A percentile compares a stretch with the other conserved stretches of the same genome.
phyloP scores from a whole-genome alignment of 1,140 invertebrate genomes.

The Drosophila nikananu region DNA sequence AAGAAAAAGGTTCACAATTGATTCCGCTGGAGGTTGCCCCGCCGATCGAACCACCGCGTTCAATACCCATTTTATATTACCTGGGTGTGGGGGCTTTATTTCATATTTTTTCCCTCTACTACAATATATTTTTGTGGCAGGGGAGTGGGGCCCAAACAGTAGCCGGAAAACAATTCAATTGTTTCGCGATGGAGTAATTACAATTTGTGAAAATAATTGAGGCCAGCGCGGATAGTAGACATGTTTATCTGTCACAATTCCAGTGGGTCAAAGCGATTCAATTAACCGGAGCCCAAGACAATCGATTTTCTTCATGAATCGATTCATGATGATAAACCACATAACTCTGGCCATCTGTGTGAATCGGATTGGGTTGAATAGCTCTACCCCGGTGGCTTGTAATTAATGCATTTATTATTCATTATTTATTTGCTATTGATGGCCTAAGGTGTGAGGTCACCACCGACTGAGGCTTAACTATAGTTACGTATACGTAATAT shows the following conservation, averaged over 20 bases:
- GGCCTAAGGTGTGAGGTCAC: neutral
- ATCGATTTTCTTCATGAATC: slow-evolving; percentile 15
- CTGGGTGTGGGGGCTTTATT: slow-evolving; percentile 29
- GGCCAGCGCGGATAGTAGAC: slow-evolving; percentile 7
- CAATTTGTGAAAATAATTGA: slow-evolving; percentile 55
- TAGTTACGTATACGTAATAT: no score
- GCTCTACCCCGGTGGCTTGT: slow-evolving; percentile 7
- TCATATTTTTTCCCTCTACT: neutral
- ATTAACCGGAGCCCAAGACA: slow-evolving; percentile 21
- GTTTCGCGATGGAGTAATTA: slow-evolving; percentile 52
- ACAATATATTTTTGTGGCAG: neutral
- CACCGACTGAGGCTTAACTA: no score
- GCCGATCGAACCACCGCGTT: slow-evolving; percentile 25
- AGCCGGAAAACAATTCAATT: slow-evolving; percentile 57
- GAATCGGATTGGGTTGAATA: neutral
- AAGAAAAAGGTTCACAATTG: slow-evolving; percentile 54
- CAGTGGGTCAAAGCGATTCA: slow-evolving; percentile 43
- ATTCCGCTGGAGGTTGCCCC: slow-evolving; percentile 12
- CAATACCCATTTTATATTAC: slow-evolving; percentile 34
- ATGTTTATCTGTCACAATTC: slow-evolving; percentile 31
- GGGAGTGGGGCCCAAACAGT: slow-evolving; percentile 32
- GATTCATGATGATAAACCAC: slow-evolving; percentile 6
- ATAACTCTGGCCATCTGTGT: slow-evolving; percentile 4
- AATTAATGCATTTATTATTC: slow-evolving; percentile 21
- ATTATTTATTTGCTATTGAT: neutral